Evolutionary conservation across 2,113 vertebrate species (phyloP).

Genomic region (Spheniscus mendiculus): DNA sequence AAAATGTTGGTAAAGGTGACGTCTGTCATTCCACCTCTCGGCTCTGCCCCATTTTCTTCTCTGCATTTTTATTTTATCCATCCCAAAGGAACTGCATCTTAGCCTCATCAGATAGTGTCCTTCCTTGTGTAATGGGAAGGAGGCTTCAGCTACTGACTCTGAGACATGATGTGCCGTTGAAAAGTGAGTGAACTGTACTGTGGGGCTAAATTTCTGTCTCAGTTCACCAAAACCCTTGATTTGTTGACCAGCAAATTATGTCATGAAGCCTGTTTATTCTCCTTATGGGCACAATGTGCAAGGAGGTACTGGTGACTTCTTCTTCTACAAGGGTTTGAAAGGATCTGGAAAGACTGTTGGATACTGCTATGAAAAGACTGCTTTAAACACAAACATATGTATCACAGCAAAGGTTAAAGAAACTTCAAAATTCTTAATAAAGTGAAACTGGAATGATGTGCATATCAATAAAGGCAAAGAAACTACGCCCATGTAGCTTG

Average conservation of each 20-base stretch:
- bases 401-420: not conserved
- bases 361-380: not conserved
- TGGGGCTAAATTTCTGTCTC: not conserved
- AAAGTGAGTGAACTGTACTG: not conserved
- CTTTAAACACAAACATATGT: not conserved
- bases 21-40: not conserved
- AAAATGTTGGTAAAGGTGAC: not conserved
- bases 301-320: not conserved
- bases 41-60: not conserved
- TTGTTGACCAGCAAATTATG: not conserved
- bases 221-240: not conserved
- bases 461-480: not conserved
- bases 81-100: not conserved
- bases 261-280: not conserved
- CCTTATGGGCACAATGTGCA: not conserved
- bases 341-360: not conserved
- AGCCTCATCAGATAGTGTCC: too few species aligned
- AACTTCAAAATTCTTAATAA: not conserved
- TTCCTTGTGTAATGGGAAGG: not conserved
- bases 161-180: not conserved
- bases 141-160: not conserved
- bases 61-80: not conserved
- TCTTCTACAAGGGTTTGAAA: not conserved
- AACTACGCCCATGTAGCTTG: not conserved
- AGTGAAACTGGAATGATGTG: not conserved